These are phyloP conservation scores for Peromyscus attwateri DNA, from an alignment of 2,797 vertebrate species.

Conservation along the genomic window DNA sequence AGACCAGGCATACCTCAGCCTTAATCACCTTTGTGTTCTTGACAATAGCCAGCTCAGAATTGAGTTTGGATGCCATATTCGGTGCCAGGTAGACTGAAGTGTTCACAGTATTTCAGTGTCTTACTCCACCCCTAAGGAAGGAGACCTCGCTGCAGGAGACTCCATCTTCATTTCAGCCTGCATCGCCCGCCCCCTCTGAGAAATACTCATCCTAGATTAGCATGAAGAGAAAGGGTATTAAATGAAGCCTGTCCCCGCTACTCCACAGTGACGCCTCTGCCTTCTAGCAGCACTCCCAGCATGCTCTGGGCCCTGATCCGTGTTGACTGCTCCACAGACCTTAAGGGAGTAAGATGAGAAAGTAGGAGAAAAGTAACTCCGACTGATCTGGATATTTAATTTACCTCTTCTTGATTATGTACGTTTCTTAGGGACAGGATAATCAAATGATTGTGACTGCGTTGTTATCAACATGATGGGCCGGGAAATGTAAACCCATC, in stretches of 20 bases:
- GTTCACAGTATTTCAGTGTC: conserved; percentile 4
- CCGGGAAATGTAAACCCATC: background rate
- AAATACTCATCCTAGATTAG: background rate
- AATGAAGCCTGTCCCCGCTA: conserved; percentile 11
- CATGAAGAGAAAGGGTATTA: background rate
- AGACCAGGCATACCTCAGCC: conserved; percentile 22
- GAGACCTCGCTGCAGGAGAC: background rate
- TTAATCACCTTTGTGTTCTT: conserved; percentile 32
- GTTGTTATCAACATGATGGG: background rate
- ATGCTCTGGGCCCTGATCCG: conserved; percentile 44
- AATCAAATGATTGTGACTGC: conserved; percentile 22
- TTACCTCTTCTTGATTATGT: conserved; percentile 58
- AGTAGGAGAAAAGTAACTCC: background rate
- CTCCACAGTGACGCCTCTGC: background rate
- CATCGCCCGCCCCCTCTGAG: conserved; percentile 8
- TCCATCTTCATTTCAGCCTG: background rate
- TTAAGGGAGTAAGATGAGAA: conserved; percentile 49
- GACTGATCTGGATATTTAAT: conserved; percentile 45
- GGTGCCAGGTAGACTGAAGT: background rate
- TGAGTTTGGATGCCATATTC: background rate
- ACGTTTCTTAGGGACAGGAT: conserved; percentile 47
- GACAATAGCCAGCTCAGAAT: conserved; percentile 29
- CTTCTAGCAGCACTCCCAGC: conserved; percentile 31
- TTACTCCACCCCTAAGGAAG: conserved; percentile 6
- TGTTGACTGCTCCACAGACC: conserved; percentile 52